Base-by-base conservation (phyloP, 2,113 vertebrate species). In the Pachycephala philippinensis region DNA sequence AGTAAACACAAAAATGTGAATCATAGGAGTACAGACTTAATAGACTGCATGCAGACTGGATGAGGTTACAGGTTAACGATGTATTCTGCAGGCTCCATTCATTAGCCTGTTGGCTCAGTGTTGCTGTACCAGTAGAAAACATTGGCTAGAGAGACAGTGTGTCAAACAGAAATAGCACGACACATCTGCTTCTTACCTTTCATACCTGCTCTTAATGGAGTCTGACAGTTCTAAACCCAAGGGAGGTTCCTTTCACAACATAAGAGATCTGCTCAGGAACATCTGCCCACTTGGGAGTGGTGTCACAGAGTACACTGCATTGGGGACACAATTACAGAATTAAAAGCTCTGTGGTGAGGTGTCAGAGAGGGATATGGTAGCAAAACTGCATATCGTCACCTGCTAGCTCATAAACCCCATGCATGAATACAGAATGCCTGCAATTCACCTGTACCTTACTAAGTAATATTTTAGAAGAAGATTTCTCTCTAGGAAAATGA, bases 51-150 rank as follows among this genome's bases (percentile, higher is more conserved):
- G 87, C 7, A 64, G 72, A n/a, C 76, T 75, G 72, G 59, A 8
- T 87, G 42, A 93, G 96, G 97, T 96, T 97, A 96, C 83, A 97
- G 96, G 96, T 97, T 98, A 97, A 97, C 22, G 13, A 84, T 91
- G 97, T 95, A 72, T 96, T 97, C 92, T 92, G 88, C 95, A 78
- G 91, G 80, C 50, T 61, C 28, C 27, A 66, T 96, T 94, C 79
- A 95, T 97, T 97, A 96, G 95, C 59, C 71, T 97, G 59, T 92
- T 96, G 83, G 85, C 90, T 96, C 56, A 50, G 50, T 92, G 83
- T 74, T 81, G 89, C 85, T 63, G 28, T 47, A 59, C 65, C 70
- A 15, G 85, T 84, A 82, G 72, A 87, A 97, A 52, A 87, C 27
- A 35, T 6, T 54, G 78, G 69, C 44, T 89, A 53, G 59, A 77